phyloP scores from a whole-genome alignment of 2,113 vertebrate species.

The Circaetus cinerascens region DNA sequence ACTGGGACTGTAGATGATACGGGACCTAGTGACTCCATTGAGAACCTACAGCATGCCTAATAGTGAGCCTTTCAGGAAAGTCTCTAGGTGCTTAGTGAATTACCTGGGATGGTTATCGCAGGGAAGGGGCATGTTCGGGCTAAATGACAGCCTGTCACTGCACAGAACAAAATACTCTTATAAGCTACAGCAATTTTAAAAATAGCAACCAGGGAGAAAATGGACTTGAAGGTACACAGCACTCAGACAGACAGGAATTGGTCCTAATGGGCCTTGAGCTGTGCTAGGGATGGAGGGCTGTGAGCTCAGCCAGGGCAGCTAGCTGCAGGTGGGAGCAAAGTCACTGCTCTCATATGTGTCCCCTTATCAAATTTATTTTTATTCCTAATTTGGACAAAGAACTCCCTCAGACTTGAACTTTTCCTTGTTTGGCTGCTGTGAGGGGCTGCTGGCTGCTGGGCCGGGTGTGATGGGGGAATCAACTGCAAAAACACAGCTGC shows the following conservation, averaged over 20 bases:
- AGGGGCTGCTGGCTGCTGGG: not conserved
- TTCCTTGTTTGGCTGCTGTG: not conserved
- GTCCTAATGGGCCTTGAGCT: slow-evolving; percentile 1
- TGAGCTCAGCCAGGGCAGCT: not conserved
- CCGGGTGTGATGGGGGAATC: not conserved
- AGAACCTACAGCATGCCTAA: not conserved
- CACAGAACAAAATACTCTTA: not conserved
- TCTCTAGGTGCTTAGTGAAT: not conserved
- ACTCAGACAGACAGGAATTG: not conserved
- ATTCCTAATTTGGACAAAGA: not conserved
- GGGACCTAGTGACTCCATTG: fast-evolving
- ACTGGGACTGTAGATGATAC: not conserved
- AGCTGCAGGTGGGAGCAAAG: not conserved
- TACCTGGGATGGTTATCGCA: not conserved
- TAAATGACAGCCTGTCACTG: not conserved
- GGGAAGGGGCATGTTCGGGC: not conserved
- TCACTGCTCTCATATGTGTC: not conserved
- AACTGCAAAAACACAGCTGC: not conserved
- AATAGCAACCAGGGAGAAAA: slow-evolving; percentile 9
- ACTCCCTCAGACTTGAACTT: not conserved
- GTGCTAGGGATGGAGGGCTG: not conserved
- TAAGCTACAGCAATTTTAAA: not conserved
- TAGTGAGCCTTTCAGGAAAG: not conserved
- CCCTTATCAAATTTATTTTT: not conserved
- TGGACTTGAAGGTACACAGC: slow-evolving; percentile 10